Percentiles rank a stretch among this genome's conserved stretches.
These are phyloP conservation scores for Ellobium chinense DNA, from an alignment of 2,888 invertebrate genomes.

Conservation along the genomic window DNA sequence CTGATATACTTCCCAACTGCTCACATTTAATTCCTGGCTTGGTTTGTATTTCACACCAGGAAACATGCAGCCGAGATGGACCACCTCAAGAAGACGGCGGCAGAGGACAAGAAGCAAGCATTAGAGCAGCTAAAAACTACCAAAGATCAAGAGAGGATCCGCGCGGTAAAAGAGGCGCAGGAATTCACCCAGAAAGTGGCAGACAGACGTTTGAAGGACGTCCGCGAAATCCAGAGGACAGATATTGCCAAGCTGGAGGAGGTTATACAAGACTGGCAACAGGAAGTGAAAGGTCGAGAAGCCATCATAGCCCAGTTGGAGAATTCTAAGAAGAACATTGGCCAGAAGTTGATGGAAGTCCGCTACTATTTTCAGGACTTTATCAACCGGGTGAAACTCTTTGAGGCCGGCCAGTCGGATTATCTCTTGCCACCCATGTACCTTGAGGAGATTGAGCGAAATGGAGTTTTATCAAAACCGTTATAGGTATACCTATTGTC, in stretches of 20 bases:
- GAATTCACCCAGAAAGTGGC: slow-evolving; percentile 59
- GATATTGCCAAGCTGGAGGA: slow-evolving; percentile 55
- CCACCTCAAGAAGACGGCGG: slow-evolving; percentile 48
- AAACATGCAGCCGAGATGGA: slow-evolving; percentile 56
- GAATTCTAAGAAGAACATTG: slow-evolving; percentile 30
- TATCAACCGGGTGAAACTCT: slow-evolving; percentile 63
- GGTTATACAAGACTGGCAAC: slow-evolving; percentile 51
- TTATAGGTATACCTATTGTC: no score
- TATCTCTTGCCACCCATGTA: slow-evolving; percentile 65
- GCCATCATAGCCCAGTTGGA: slow-evolving; percentile 40
- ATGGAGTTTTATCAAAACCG: slow-evolving; percentile 21
- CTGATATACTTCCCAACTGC: no score
- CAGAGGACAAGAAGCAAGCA: slow-evolving; percentile 53
- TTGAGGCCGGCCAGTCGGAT: slow-evolving; percentile 62
- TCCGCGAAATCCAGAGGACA: slow-evolving; percentile 55
- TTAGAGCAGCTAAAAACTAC: slow-evolving; percentile 52
- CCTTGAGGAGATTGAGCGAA: slow-evolving; percentile 62
- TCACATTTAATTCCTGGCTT: no score
- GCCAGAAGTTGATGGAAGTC: slow-evolving; percentile 51
- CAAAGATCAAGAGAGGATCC: slow-evolving; percentile 59
- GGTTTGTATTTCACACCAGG: no score
- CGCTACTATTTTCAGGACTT: slow-evolving; percentile 65
- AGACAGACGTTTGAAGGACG: slow-evolving; percentile 37
- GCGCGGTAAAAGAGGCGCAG: slow-evolving; percentile 60
- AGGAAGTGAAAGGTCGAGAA: slow-evolving; percentile 42